Percentiles rank a stretch among this genome's conserved stretches.
These are phyloP conservation scores for Ctena decussata DNA, from an alignment of 2,888 invertebrate genomes.

Conservation along the genomic window DNA sequence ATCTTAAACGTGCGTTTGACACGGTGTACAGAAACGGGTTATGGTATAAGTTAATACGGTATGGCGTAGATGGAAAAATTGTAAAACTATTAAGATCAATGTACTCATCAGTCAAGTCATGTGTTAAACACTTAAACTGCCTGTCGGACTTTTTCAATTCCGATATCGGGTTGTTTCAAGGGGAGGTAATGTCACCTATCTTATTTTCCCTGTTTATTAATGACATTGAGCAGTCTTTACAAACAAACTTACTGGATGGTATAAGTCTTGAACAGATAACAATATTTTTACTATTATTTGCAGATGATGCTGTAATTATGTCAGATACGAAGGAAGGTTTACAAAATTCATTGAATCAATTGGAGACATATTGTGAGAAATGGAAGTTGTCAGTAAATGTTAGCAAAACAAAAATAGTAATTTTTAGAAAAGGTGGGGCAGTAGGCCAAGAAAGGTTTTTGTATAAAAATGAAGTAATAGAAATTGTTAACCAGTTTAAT, in stretches of 20 bases:
- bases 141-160: conserved; percentile 6
- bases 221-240: not conserved
- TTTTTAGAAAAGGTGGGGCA: not conserved
- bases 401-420: too few relatives aligned
- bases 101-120: not conserved
- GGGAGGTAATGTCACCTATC: not conserved
- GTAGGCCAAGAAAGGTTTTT: not conserved
- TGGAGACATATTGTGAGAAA: too few relatives aligned
- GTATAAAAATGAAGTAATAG: not conserved
- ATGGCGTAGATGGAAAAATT: not conserved
- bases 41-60: not conserved
- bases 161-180: conserved; percentile 1
- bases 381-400: too few relatives aligned
- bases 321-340: not conserved
- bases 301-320: not conserved
- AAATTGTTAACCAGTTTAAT: not conserved
- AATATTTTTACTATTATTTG: too few relatives aligned
- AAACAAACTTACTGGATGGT: too few relatives aligned
- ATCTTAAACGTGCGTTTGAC: not conserved
- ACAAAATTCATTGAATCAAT: too few relatives aligned
- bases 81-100: not conserved
- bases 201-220: not conserved
- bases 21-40: too few relatives aligned
- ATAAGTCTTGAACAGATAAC: too few relatives aligned
- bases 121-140: not conserved